These are phyloP conservation scores for Torymus texanus DNA, from an alignment of 2,888 invertebrate genomes.

Conservation along the genomic window DNA sequence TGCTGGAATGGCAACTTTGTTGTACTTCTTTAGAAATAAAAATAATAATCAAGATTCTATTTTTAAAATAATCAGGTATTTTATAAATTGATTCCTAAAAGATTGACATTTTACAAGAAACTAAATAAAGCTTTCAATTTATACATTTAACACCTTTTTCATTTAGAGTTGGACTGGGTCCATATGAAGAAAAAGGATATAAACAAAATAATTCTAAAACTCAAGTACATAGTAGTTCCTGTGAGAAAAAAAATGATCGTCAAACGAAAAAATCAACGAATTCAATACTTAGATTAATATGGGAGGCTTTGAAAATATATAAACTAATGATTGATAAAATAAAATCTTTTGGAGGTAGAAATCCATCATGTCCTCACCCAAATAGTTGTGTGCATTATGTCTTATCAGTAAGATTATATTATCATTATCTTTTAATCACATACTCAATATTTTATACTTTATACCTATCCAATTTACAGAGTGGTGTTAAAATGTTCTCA, in stretches of 20 bases:
- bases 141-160: neutral
- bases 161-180: slow-evolving; percentile 79
- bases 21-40: slow-evolving; percentile 79
- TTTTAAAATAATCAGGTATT: slow-evolving; percentile 79
- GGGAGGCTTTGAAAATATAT: slow-evolving; percentile 74
- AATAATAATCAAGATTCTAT: slow-evolving; percentile 78
- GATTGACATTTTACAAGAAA: neutral
- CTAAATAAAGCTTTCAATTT: neutral
- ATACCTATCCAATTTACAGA: slow-evolving; percentile 72
- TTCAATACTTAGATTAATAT: slow-evolving; percentile 71
- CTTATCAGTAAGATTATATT: slow-evolving; percentile 74
- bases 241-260: slow-evolving; percentile 4
- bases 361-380: slow-evolving; percentile 79
- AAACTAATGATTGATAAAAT: slow-evolving; percentile 75
- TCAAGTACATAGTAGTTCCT: slow-evolving; percentile 49
- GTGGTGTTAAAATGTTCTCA: slow-evolving; percentile 79
- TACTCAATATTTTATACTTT: neutral
- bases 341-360: slow-evolving; percentile 61
- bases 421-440: slow-evolving; percentile 7
- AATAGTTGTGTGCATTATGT: slow-evolving; percentile 80
- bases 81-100: neutral
- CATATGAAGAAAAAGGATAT: slow-evolving; percentile 78
- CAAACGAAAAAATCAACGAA: slow-evolving; percentile 56
- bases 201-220: slow-evolving; percentile 41
- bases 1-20: slow-evolving; percentile 78